Base-by-base conservation (phyloP, 1,140 invertebrate species). In the Diabrotica undecimpunctata region DNA sequence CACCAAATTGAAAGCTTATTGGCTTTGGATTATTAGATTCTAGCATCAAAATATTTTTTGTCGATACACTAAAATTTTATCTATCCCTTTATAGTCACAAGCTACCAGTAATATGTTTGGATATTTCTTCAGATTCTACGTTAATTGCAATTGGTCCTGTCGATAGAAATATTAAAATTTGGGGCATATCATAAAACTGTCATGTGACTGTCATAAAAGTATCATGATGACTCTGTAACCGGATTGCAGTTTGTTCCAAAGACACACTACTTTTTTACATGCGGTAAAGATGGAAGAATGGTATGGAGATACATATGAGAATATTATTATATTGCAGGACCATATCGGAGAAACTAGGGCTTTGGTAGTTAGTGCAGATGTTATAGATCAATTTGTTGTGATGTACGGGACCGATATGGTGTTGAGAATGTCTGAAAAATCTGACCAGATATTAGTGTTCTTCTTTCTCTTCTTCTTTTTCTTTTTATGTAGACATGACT, bases 101-200 rank as follows among this genome's bases (percentile, higher is more conserved):
- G 77, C 80, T 98, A 52, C 97, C 98, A 2, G 94, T 98, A 0
- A 81, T 94, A 0, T 93, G 92, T 73, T 85, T 99, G 83, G 96
- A 99, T 77, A 97, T 99, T 69, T 95, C 92, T 0, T 90, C 89
- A 70, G 97, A 99, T 80, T 94, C 90, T 0, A 86, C 86, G 2
- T 74, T 99, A 2, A 90, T 99, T 65, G 93, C 88, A 2, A 98
- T 97, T 0, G 97, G 96, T 25, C 97, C 96, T 12, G 90, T 90
- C 0, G 98, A 99, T 81, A 86, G 96, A 14, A 97, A 95, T 79
- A 86, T 99, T 5, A 97, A 98, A 83, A 91, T 99, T 67, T 99
- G 97, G 97, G 96, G 97, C 54, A 85, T 99, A 77, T 96, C n/a
- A n/a, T n/a, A n/a, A n/a, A n/a, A n/a, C n/a, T n/a, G n/a, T 99